Evolutionary conservation across 2,797 vertebrate genomes (phyloP).

Genomic region (Novumbra hubbsi): DNA sequence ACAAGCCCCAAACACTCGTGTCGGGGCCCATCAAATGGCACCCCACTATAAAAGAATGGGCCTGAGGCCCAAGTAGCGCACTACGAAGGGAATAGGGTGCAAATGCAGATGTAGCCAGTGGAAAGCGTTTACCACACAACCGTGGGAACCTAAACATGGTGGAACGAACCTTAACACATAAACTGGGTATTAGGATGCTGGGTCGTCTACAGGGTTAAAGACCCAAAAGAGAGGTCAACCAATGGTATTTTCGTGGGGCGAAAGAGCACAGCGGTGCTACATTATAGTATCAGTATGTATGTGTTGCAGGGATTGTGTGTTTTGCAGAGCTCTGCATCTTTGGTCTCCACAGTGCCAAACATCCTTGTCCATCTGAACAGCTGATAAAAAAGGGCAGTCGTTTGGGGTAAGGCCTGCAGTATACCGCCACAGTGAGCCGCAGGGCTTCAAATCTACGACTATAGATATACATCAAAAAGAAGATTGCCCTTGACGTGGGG

Average conservation of each 20-base stretch:
- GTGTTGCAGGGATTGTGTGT: neutral
- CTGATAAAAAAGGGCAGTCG: neutral
- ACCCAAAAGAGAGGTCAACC: no score
- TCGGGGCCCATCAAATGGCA: neutral
- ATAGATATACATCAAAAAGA: neutral
- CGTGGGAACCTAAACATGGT: neutral
- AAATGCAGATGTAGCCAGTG: neutral
- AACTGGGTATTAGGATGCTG: no score
- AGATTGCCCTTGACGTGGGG: neutral
- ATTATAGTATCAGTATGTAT: no score
- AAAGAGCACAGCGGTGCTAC: no score
- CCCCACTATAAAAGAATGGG: neutral
- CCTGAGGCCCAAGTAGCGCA: neutral
- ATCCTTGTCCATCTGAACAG: no score
- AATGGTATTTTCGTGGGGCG: no score
- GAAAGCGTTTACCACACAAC: neutral
- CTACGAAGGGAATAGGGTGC: neutral
- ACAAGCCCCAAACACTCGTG: neutral
- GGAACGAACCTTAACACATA: neutral
- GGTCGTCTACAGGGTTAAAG: no score
- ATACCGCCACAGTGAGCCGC: neutral
- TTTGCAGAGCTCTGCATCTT: neutral
- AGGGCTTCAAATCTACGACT: neutral
- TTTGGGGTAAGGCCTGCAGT: neutral
- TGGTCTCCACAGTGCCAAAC: no score